Evolutionary conservation across 2,888 invertebrate species (phyloP).

Genomic region (Drosophila meridiana): DNA sequence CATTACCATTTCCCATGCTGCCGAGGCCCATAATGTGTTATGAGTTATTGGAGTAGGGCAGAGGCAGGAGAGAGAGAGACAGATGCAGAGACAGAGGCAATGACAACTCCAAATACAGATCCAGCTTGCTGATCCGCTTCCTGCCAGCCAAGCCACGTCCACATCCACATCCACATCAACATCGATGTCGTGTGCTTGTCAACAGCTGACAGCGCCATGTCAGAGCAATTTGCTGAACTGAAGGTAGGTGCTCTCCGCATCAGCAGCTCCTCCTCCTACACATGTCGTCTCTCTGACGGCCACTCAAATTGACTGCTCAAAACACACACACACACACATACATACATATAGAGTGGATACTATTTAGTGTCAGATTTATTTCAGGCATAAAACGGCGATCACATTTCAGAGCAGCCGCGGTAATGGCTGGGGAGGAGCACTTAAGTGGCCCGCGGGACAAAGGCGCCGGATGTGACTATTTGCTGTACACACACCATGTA

Average conservation of each 20-base stretch:
- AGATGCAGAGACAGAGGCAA: background rate
- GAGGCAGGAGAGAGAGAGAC: constrained; percentile 10
- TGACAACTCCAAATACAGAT: constrained; percentile 6
- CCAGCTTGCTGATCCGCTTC: constrained; percentile 64
- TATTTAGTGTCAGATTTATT: constrained; percentile 75
- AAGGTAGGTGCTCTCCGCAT: constrained; percentile 38
- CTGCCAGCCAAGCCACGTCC: constrained; percentile 41
- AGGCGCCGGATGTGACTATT: constrained; percentile 67
- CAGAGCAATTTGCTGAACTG: constrained; percentile 80
- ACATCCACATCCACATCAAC: constrained; percentile 13
- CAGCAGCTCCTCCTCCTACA: constrained; percentile 47
- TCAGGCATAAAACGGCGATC: constrained; percentile 83
- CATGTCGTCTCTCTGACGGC: constrained; percentile 64
- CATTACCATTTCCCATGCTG: constrained; percentile 44
- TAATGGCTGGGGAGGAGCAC: constrained; percentile 45
- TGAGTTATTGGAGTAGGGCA: constrained; percentile 68
- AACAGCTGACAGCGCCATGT: constrained; percentile 83
- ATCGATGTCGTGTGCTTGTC: constrained; percentile 74
- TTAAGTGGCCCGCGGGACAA: constrained; percentile 61
- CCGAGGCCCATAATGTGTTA: constrained; percentile 66
- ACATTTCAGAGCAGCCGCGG: constrained; percentile 74
- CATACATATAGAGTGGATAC: constrained; percentile 48
- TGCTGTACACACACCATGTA: constrained; percentile 1
- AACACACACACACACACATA: constrained; percentile 13
- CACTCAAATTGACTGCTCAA: constrained; percentile 71